Evolutionary conservation across 1,140 invertebrate species (phyloP), one percentile per base, ranked within the genome.

Genomic region (Nasonia vitripennis): DNA sequence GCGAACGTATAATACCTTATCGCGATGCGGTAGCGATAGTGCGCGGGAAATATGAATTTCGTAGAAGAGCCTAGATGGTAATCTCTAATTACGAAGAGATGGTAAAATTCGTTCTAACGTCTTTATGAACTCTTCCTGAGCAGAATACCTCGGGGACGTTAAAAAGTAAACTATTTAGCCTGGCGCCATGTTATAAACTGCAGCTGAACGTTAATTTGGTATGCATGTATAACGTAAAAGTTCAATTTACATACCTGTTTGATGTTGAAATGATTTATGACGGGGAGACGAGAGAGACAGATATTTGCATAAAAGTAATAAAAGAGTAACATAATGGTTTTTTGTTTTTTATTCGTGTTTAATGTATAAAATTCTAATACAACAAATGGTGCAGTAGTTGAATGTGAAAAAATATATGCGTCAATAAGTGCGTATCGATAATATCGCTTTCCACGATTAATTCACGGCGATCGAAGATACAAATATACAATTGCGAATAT

Each of bases 31-130:
- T n/a, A 7, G 27, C 23, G 68, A 27, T 27, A 27, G 20, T 5
- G 68, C 67, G 67, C 68, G 68, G 68, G 68, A 71, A 71, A 71
- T 71, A 71, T 71, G 68, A 71, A 71, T 71, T 71, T 71, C 27
- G 68, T 45, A 41, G 14, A 75, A 17, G 20, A 41, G 73, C 37
- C 73, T 20, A 41, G 73, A 75, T 75, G 20, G 31, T 37, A 75
- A 75, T 75, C 31, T 41, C 37, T 75, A n/a, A 75, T 75, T 75
- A 75, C 73, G 34, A 11, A 41, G 73, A 20, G 68, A n/a, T 17
- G 20, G 27, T 71, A 71, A 71, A 34, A 71, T 71, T 27, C 68
- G 11, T 71, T 71, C 31, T 34, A 62, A 62, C 55, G 55, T 62
- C 55, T 62, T 62, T 62, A 62, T 62, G 20, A 62, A n/a, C 55